Base-by-base conservation (phyloP, 1,140 invertebrate genomes). In the Drosophila melanica region DNA sequence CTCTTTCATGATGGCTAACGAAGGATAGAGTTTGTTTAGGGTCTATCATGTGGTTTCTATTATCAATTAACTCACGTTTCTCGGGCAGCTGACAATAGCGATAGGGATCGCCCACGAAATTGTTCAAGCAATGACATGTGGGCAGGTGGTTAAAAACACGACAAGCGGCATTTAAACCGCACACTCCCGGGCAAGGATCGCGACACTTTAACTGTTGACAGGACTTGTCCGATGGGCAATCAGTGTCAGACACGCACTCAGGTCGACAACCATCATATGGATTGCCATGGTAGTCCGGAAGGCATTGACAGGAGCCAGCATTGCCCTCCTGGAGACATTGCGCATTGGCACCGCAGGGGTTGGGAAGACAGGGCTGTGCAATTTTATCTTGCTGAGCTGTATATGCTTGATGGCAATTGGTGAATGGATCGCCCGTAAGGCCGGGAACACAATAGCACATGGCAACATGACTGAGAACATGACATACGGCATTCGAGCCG, bases 191-290 rank as follows among this genome's bases (percentile, higher is more conserved):
- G 67, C 96, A 97, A 12, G 96, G 96, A 90, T 97, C 94, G 33
- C 93, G 93, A 87, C 96, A 97, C 92, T 96, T 96, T 75, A 96
- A 93, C 86, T 96, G 95, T 4, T 96, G 93, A 79, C 96, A 97
- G 1, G 96, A 95, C 79, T 94, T 94, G 67, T 94, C 94, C 2
- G 93, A 82, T 39, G 94, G 92, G 91, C 96, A 95, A 91, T 97
- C 96, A 11, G 95, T 94, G 81, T 95, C 96, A 0, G 95, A 93
- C 10, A 95, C 93, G 91, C 96, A 97, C 85, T 96, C 95, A 4
- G 96, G 95, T 78, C 95, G 93, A 84, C 96, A 97, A 12, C 89
- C 71, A 92, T 93, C 93, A 94, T 93, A 95, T 18, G 96, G 95
- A 73, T 94, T 94, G 64, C 96, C 96, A 39, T 94, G 92, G 74